Base-by-base conservation (phyloP, 35 echinoderm and acorn worm genomes). In the Ptychodera flava region DNA sequence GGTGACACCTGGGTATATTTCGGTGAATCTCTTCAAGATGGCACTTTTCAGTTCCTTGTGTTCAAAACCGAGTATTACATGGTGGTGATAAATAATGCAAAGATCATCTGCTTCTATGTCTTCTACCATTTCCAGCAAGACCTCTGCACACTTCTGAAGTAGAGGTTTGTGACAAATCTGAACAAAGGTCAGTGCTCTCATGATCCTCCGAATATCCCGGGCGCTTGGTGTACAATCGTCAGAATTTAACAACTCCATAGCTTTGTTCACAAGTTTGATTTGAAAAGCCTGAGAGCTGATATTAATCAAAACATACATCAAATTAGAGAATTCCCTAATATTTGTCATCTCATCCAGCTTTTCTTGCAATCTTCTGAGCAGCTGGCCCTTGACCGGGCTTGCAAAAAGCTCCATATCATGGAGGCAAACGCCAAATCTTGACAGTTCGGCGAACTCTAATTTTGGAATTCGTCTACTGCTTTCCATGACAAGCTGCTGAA, bases 401-500 rank as follows among this genome's bases (percentile, higher is more conserved):
- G 79, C 88, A 22, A 38, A 31, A 31, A 93, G 88, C 34, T 79
- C 36, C 33, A 93, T 77, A 76, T 93, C 91, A 33, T 78, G 32
- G 33, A 93, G 78, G 34, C 89, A 90, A 1, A 90, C 94, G 36
- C 88, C 94, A 36, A 97, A 78, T 83, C 88, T 97, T 29, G 94
- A 93, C 28, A 97, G 86, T 38, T 91, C 85, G 35, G 86, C 36
- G 35, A 86, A 85, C 16, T 77, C 45, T 33, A 97, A 77, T 35
- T 80, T 22, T 16, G 84, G 81, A 14, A 93, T 77, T 81, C 94
- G 36, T 30, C 36, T 36, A 0, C 88, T 29, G 1, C 78, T 79
- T 53, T 90, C 92, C 32, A 33, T 89, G 14, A 92, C 85, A 10
- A 97, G 83, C 79, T 93, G 91, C 83, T 83, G 16, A 10, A 97